Percentiles rank a stretch among this genome's conserved stretches.
phyloP scores from a whole-genome alignment of 1,140 invertebrate species.

The Saxidomus purpurata region DNA sequence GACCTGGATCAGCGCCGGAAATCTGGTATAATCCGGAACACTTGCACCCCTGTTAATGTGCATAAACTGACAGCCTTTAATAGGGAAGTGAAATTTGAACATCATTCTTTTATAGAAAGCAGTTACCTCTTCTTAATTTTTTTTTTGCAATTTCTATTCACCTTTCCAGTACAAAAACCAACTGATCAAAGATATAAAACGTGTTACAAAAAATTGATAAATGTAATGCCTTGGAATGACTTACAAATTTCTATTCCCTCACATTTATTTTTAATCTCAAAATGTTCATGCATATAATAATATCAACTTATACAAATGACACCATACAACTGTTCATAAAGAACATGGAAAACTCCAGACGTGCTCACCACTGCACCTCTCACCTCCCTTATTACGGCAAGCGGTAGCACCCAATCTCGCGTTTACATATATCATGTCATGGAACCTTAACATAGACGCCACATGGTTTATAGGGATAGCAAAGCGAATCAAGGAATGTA shows the following conservation, averaged over 20 bases:
- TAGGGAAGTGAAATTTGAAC: neutral
- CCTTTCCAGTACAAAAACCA: too few relatives aligned
- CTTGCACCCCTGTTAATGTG: too few relatives aligned
- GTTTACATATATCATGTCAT: neutral
- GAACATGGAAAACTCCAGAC: neutral
- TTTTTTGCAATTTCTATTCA: too few relatives aligned
- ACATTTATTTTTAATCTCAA: neutral
- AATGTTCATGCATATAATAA: slow-evolving; percentile 1
- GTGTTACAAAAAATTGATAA: too few relatives aligned
- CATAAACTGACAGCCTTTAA: too few relatives aligned
- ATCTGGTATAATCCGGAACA: too few relatives aligned
- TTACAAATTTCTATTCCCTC: slow-evolving; percentile 27
- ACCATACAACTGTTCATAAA: neutral
- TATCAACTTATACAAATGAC: neutral
- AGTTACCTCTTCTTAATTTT: too few relatives aligned
- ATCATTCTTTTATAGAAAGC: too few relatives aligned
- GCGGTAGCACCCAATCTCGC: slow-evolving; percentile 29
- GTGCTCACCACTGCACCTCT: slow-evolving; percentile 30
- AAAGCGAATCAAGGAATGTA: neutral
- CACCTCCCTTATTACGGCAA: neutral
- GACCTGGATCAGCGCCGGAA: too few relatives aligned
- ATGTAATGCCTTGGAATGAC: too few relatives aligned
- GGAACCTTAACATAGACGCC: slow-evolving; percentile 43
- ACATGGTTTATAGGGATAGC: slow-evolving; percentile 11
- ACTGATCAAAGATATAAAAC: too few relatives aligned